Base-by-base conservation (phyloP, 2,797 vertebrate genomes). In the Hapalemur alaotrensis region DNA sequence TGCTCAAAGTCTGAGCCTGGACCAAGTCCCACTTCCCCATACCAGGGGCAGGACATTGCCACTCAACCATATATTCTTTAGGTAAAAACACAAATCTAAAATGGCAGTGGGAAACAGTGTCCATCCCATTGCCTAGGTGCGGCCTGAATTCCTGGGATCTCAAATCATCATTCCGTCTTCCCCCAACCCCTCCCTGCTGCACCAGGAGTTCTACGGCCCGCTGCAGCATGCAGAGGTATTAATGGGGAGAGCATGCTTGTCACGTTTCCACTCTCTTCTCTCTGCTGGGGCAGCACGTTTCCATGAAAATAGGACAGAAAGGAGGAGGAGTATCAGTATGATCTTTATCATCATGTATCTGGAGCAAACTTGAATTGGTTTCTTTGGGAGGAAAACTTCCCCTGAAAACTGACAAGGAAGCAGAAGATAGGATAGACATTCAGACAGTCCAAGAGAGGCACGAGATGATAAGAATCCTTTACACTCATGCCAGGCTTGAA, bases 291-390 rank as follows among this genome's bases (percentile, higher is more conserved):
- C 9, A 81, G 41, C n/a, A 35, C 0, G 0, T 76, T 63, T 81
- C 87, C 86, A 61, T 89, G 50, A 76, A 96, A 96, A 88, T 38
- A 94, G 89, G 59, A 90, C 4, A 4, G 22, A 15, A 72, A 54
- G 52, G 57, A 75, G 69, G 23, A 67, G 10, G n/a, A 92, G 72
- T 52, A 41, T 30, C 4, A 2, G 67, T 59, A 46, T 0, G 50
- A 92, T 84, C 46, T 43, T 70, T 83, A 95, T 80, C 75, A 65
- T 79, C 85, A 30, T 95, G 96, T 88, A 95, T 87, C n/a, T 87
- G 75, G 70, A 93, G 59, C 85, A 97, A 96, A 75, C 59, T 89
- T 87, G 94, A 92, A 91, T 89, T 88, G 89, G 86, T 89, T 97
- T 97, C 82, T 95, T 65, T 69, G n/a, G 46, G 67, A 96, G 46